Percentiles rank a stretch among this genome's conserved stretches.
These are phyloP conservation scores for Polylopha cassiicola DNA, from an alignment of 2,888 invertebrate species.

Conservation along the genomic window DNA sequence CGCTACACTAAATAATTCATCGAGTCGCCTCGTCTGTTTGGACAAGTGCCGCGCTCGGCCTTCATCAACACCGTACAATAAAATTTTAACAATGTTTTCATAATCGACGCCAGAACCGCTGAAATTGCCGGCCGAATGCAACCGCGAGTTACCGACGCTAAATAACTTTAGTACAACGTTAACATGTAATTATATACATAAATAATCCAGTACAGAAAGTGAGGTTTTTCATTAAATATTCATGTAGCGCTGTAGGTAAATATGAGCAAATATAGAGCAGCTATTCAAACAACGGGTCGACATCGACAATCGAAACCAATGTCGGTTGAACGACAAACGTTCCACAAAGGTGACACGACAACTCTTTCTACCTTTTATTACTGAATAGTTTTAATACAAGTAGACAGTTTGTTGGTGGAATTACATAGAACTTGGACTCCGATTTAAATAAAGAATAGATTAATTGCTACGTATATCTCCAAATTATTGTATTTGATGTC, in stretches of 20 bases:
- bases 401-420: no score
- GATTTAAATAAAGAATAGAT: no score
- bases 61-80: slow-evolving; percentile 71
- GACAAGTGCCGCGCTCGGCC: slow-evolving; percentile 68
- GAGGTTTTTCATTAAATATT: slow-evolving; percentile 12
- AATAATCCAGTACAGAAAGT: no score
- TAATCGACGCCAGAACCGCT: slow-evolving; percentile 56
- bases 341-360: slow-evolving; percentile 9
- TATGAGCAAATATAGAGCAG: slow-evolving; percentile 19
- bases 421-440: no score
- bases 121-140: slow-evolving; percentile 37
- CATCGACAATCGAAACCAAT: slow-evolving; percentile 21
- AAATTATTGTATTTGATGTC: slow-evolving; percentile 3
- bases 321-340: slow-evolving; percentile 16
- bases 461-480: no score
- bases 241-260: no score
- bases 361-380: no score
- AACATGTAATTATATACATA: slow-evolving; percentile 10
- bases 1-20: slow-evolving; percentile 67
- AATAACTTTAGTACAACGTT: slow-evolving; percentile 10
- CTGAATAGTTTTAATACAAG: no score
- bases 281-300: slow-evolving; percentile 18
- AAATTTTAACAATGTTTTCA: slow-evolving; percentile 76
- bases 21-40: slow-evolving; percentile 62
- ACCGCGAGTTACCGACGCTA: slow-evolving; percentile 36